phyloP scores from a whole-genome alignment of 2,888 invertebrate species.

The Drosophila melanosoma region DNA sequence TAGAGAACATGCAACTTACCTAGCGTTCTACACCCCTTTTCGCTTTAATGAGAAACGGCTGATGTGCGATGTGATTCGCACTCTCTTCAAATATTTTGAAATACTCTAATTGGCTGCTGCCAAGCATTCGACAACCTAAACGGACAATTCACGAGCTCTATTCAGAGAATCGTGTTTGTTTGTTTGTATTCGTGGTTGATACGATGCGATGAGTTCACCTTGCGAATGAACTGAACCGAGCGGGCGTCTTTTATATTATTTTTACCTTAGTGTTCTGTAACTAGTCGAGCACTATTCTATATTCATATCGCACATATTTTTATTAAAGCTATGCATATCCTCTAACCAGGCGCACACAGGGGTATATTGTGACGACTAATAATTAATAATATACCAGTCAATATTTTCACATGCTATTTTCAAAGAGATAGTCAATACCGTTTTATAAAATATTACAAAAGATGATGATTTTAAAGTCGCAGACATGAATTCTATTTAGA shows the following conservation, averaged over 20 bases:
- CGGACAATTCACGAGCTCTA: conserved; percentile 17
- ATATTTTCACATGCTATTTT: neutral
- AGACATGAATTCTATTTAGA: neutral
- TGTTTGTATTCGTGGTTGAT: conserved; percentile 16
- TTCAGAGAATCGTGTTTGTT: conserved; percentile 16
- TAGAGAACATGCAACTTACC: conserved; percentile 47
- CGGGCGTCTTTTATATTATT: conserved; percentile 35
- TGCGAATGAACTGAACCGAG: conserved; percentile 36
- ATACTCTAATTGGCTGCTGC: conserved; percentile 47
- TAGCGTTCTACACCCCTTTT: neutral
- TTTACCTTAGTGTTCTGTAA: conserved; percentile 54
- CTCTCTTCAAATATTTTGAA: neutral
- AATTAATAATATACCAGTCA: neutral
- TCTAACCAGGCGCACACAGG: neutral
- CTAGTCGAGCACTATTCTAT: conserved; percentile 56
- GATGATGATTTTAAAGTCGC: neutral
- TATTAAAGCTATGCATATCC: conserved; percentile 22
- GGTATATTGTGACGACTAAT: neutral
- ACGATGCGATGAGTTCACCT: conserved; percentile 39
- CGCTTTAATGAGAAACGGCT: conserved; percentile 53
- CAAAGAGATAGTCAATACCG: neutral
- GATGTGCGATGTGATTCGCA: conserved; percentile 14
- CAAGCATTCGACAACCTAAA: conserved; percentile 31
- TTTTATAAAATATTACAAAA: neutral
- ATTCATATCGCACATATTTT: conserved; percentile 39